These are phyloP conservation scores for Eumacrocentrus americanus DNA, from an alignment of 2,888 invertebrate genomes.

Conservation along the genomic window DNA sequence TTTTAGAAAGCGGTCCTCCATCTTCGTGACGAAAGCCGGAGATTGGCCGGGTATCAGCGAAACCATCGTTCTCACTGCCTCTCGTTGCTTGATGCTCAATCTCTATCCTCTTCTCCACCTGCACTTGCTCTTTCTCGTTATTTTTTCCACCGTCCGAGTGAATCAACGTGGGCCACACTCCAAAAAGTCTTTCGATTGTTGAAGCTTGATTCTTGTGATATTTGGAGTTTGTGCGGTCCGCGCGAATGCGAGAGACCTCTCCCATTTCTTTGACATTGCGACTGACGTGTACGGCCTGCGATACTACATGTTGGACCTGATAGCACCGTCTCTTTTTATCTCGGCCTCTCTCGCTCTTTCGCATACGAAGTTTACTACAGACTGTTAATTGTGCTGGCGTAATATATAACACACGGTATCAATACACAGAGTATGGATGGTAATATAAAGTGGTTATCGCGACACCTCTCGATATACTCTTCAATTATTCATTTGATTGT, in stretches of 20 bases:
- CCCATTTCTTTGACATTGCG: constrained; percentile 44
- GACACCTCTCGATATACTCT: too few species aligned
- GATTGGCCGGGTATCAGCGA: not conserved
- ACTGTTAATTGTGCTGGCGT: constrained; percentile 9
- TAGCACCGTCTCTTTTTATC: not conserved
- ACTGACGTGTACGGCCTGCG: constrained; percentile 18
- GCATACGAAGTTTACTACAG: constrained; percentile 10
- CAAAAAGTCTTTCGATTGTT: constrained; percentile 36
- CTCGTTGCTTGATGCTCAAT: not conserved
- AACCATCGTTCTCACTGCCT: not conserved
- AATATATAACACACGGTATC: constrained; percentile 4
- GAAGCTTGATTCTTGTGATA: constrained; percentile 31
- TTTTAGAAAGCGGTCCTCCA: not conserved
- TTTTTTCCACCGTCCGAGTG: not conserved
- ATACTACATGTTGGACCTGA: not conserved
- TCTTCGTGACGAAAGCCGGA: not conserved
- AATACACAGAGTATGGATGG: not conserved
- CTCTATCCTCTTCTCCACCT: constrained; percentile 17
- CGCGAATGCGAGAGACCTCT: constrained; percentile 43
- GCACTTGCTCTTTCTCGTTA: constrained; percentile 13
- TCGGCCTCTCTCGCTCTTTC: not conserved
- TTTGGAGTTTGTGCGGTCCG: constrained; percentile 36
- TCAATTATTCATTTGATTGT: too few species aligned
- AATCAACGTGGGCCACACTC: constrained; percentile 29
- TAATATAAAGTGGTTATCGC: not conserved